These are phyloP conservation scores for Karalla daura DNA, from an alignment of 2,797 vertebrate genomes.

Conservation along the genomic window DNA sequence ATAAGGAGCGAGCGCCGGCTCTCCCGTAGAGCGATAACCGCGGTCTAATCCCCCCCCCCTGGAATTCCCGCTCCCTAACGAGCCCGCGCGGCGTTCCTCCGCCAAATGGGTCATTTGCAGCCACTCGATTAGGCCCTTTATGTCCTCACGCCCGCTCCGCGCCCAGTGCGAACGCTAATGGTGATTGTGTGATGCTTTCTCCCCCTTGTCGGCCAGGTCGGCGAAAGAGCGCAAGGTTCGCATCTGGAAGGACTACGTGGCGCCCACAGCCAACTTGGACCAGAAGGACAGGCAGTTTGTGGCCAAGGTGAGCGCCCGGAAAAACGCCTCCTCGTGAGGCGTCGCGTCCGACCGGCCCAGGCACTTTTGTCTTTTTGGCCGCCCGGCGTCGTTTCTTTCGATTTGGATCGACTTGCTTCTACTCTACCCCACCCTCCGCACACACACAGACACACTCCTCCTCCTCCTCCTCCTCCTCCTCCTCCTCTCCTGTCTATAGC, in stretches of 20 bases:
- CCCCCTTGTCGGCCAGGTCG: constrained; percentile 79
- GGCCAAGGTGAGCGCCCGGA: constrained; percentile 89
- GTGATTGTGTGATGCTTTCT: constrained; percentile 23
- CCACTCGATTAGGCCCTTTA: constrained; percentile 17
- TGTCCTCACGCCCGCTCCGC: constrained; percentile 20
- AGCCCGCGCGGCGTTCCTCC: constrained; percentile 22
- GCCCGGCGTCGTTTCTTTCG: constrained; percentile 7
- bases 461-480: too few species aligned
- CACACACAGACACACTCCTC: too few species aligned
- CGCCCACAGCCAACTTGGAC: constrained; percentile 96
- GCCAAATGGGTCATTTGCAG: constrained; percentile 25
- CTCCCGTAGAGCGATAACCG: neutral
- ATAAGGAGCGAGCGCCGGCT: too few species aligned
- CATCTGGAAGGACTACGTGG: constrained; percentile 98
- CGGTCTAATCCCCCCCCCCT: constrained; percentile 7
- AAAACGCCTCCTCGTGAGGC: constrained; percentile 26
- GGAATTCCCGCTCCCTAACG: constrained; percentile 19
- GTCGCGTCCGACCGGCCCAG: neutral
- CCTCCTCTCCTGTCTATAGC: too few species aligned
- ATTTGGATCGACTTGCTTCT: constrained; percentile 11
- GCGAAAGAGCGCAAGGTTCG: constrained; percentile 95
- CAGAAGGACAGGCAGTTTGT: constrained; percentile 97
- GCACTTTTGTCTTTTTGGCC: constrained; percentile 5
- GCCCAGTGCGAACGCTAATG: neutral
- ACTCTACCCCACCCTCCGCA: too few species aligned